Conservation (phyloP, 92 coral and sea anemone species). For the Epizoanthus illoricatus region DNA sequence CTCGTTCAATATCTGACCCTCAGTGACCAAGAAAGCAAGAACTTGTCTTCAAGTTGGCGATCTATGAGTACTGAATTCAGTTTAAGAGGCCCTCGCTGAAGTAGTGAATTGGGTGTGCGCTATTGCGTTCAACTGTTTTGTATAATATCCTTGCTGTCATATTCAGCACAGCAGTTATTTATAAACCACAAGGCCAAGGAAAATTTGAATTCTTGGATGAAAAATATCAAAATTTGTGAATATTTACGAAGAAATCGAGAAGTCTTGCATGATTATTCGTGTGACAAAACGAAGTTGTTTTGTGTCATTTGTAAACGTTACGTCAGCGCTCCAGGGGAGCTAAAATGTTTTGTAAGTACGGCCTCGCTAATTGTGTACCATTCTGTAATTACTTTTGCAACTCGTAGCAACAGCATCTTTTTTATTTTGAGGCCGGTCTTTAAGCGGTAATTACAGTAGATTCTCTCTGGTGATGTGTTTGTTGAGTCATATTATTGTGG, state of each 20-base stretch:
- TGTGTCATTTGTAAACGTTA: constrained; percentile 17
- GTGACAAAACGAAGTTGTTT: constrained; percentile 35
- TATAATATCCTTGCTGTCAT: background rate
- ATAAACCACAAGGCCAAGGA: constrained; percentile 15
- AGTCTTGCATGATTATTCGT: constrained; percentile 26
- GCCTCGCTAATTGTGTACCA: constrained; percentile 32
- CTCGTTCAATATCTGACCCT: constrained; percentile 51
- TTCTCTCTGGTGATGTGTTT: constrained; percentile 6
- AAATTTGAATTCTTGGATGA: constrained; percentile 26
- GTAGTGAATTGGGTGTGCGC: background rate
- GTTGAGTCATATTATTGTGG: background rate
- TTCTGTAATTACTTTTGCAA: constrained; percentile 28
- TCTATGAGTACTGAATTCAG: constrained; percentile 26
- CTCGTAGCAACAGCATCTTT: constrained; percentile 13
- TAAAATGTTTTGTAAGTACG: constrained; percentile 24
- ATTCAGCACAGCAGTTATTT: constrained; percentile 2
- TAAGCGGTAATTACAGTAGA: constrained; percentile 25
- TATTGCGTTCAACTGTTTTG: background rate
- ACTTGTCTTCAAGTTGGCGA: constrained; percentile 31
- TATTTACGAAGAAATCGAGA: constrained; percentile 19
- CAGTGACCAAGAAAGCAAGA: constrained; percentile 40
- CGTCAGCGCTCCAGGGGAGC: constrained; percentile 49
- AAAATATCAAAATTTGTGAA: constrained; percentile 32
- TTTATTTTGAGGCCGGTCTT: constrained; percentile 14
- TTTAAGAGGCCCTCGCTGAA: constrained; percentile 6